Percentiles rank a stretch among this genome's conserved stretches.
Conservation (phyloP, 2,888 invertebrate species). For the Synergus japonicus region DNA sequence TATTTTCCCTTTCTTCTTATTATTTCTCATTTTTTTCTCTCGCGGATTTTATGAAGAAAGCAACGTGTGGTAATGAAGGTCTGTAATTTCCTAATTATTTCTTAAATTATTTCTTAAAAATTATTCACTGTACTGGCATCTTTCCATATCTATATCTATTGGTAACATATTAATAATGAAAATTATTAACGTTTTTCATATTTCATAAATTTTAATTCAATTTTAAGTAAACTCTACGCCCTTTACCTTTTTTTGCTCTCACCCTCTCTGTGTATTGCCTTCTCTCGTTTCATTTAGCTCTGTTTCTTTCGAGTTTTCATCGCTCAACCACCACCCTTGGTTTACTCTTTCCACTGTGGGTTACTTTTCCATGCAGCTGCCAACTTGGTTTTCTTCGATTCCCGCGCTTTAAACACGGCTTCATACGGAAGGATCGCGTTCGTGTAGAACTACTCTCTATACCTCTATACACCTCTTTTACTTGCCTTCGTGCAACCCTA, state of each 20-base stretch:
- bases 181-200: too few relatives aligned
- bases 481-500: slow-evolving; percentile 51
- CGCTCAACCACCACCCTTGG: neutral
- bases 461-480: slow-evolving; percentile 45
- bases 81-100: too few relatives aligned
- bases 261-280: slow-evolving; percentile 1
- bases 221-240: neutral
- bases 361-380: slow-evolving; percentile 54
- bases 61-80: too few relatives aligned
- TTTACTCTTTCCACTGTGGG: neutral
- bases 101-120: too few relatives aligned
- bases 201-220: too few relatives aligned
- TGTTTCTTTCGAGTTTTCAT: slow-evolving; percentile 35
- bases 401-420: slow-evolving; percentile 56
- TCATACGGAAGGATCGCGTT: neutral
- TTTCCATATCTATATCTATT: too few relatives aligned
- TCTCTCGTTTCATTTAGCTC: slow-evolving; percentile 6
- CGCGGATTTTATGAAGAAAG: too few relatives aligned
- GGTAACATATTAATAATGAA: too few relatives aligned
- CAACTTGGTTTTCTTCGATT: slow-evolving; percentile 57
- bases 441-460: slow-evolving; percentile 43
- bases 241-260: slow-evolving; percentile 9
- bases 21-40: too few relatives aligned
- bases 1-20: too few relatives aligned
- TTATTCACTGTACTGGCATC: too few relatives aligned